phyloP scores from a whole-genome alignment of 1,140 invertebrate genomes.

The Copidosoma floridanum region DNA sequence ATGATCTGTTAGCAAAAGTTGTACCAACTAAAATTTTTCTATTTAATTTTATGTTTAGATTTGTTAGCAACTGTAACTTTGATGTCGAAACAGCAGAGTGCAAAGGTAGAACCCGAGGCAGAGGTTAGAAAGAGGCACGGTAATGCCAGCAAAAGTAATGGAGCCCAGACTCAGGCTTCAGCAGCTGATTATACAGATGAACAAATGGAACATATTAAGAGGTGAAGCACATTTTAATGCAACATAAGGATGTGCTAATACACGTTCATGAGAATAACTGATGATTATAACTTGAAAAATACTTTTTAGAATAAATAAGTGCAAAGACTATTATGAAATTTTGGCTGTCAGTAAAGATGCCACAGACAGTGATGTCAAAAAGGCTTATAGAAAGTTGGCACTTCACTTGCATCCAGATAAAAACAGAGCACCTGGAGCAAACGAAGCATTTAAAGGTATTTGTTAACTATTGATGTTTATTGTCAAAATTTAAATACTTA shows the following conservation, averaged over 20 bases:
- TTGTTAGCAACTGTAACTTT: slow-evolving; percentile 41
- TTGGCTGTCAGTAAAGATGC: slow-evolving; percentile 87
- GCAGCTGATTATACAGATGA: slow-evolving; percentile 65
- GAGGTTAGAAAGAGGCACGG: slow-evolving; percentile 47
- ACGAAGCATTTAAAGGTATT: slow-evolving; percentile 94
- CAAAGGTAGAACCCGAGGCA: slow-evolving; percentile 47
- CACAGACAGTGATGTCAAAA: slow-evolving; percentile 92
- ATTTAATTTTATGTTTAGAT: slow-evolving; percentile 36
- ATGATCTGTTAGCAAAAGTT: no score
- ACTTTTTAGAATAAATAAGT: slow-evolving; percentile 68
- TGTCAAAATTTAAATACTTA: not conserved
- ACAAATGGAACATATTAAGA: slow-evolving; percentile 66
- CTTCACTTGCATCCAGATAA: slow-evolving; percentile 98
- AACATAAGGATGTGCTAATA: no score
- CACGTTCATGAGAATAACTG: no score
- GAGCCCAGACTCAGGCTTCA: slow-evolving; percentile 32
- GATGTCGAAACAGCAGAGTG: slow-evolving; percentile 47
- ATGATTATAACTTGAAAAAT: no score
- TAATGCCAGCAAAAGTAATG: slow-evolving; percentile 38
- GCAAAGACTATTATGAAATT: slow-evolving; percentile 98
- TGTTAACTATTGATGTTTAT: not conserved
- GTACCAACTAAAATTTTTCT: not conserved
- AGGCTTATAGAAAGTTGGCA: slow-evolving; percentile 94
- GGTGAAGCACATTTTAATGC: slow-evolving; percentile 52
- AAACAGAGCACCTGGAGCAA: slow-evolving; percentile 93